Evolutionary conservation across 1,140 invertebrate species (phyloP), one percentile per base, ranked within the genome.

Genomic region (Aplysia californica): DNA sequence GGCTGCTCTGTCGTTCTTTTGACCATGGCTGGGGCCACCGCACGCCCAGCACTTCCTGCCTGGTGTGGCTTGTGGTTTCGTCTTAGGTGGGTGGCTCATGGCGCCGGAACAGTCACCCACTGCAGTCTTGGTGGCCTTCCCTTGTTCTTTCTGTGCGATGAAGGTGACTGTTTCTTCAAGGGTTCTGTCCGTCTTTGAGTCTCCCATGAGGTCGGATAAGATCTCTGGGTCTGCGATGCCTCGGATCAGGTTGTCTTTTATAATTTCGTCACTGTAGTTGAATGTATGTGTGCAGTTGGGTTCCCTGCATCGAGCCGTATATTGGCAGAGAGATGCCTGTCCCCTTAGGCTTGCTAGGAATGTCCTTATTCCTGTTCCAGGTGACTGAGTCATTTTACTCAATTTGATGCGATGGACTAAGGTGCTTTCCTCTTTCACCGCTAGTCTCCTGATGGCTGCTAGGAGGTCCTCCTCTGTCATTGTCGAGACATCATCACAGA

Each of bases 381-480:
- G 44, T n/a, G 77, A 80, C 44, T 80, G 79, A 0, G 64, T 31
- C 79, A 84, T 84, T 18, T 78, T 78, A 58, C 81, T 65, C 5
- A 84, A 59, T 4, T 72, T 69, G 4, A 79, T 67, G 29, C 76
- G 23, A 26, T 75, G 76, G 1, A 84, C 79, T 73, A 84, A 79
- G 3, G 75, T 78, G 35, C 80, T 84, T 68, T 82, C 77, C 6
- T 78, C 5, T 79, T 80, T 66, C 4, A 66, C 64, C 39, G 80
- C 79, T 26, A 77, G 72, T 33, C n/a, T 76, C 23, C 69, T 55
- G 1, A 82, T 80, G 18, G 79, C 77, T 18, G 31, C 41, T 18
- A 82, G 36, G 3, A 83, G 78, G n/a, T 79, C 77, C 29, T 67
- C 39, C 18, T 67, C 65, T 15, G 64, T 33, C 50, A 78, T 82